Evolutionary conservation across 1,140 invertebrate genomes (phyloP), one percentile per base, ranked within the genome.

Genomic region (Laupala kohalensis): DNA sequence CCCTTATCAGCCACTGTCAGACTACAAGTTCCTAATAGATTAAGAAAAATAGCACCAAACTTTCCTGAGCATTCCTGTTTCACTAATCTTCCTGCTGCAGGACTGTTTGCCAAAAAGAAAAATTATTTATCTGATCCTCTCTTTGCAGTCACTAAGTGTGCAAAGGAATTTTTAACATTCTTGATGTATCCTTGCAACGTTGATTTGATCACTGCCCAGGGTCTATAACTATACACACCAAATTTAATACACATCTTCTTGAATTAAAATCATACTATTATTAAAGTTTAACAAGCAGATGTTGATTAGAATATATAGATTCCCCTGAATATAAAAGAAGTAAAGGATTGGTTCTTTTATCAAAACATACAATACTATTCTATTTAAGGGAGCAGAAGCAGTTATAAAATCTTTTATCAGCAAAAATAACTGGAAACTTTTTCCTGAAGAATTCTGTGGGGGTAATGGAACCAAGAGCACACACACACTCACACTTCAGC

Each of bases 331-430:
- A 68, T 68, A 23, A 29, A 68, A 68, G 29, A 68, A 68, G 27
- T 29, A 68, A 29, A 68, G 67, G 67, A 68, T 29, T 29, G 27
- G 29, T 68, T 37, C 27, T 68, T n/a, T 68, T 68, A 68, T 68
- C 67, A 68, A 68, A 68, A 68, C 26, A 29, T 29, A 29, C 26
- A 68, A 27, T 68, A 6, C 67, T 68, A 68, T 29, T 29, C 26
- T 37, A 29, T 68, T 66, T n/a, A 4, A 53, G 37, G 37, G 37
- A 53, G 37, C 27, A 68, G 67, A 68, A 68, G 67, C 67, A 29
- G 29, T 68, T 68, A 68, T 68, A 68, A 68, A 68, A 68, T 29
- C 29, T 68, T 65, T 68, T 68, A 68, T 68, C 67, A 68, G 67
- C 67, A 68, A 68, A 68, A 68, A 68, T 68, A 68, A 68, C 6